phyloP scores from a whole-genome alignment of 1,140 invertebrate genomes.

The Papilio machaon region DNA sequence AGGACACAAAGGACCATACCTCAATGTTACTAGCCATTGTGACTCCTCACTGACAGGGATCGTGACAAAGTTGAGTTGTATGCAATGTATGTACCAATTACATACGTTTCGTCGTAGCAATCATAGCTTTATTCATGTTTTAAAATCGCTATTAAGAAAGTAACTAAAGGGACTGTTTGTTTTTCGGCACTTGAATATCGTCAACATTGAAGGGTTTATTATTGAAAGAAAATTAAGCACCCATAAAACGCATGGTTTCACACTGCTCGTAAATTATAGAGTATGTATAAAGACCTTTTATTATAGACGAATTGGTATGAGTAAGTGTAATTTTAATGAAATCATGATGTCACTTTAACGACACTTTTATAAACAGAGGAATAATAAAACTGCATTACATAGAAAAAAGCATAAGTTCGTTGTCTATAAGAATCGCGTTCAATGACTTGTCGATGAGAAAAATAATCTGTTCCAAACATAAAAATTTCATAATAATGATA shows the following conservation, averaged over 20 bases:
- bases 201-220: constrained; percentile 33
- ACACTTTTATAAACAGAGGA: too few species aligned
- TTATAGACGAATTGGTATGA: background rate
- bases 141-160: background rate
- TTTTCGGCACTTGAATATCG: constrained; percentile 27
- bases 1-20: background rate
- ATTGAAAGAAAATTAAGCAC: constrained; percentile 25
- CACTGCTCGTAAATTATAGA: constrained; percentile 25
- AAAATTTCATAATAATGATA: constrained; percentile 13
- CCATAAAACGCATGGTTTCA: constrained; percentile 20
- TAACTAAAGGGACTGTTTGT: constrained; percentile 24
- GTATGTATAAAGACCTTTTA: constrained; percentile 24
- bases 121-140: background rate
- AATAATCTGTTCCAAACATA: background rate
- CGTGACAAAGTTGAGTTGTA: background rate
- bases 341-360: too few species aligned
- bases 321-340: background rate
- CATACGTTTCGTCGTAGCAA: too few species aligned
- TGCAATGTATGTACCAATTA: background rate
- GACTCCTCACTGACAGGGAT: background rate
- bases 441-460: background rate
- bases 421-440: background rate
- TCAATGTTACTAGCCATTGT: background rate
- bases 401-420: background rate
- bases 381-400: background rate